Base-by-base conservation (phyloP, 2,888 invertebrate genomes). In the Noctua janthina region DNA sequence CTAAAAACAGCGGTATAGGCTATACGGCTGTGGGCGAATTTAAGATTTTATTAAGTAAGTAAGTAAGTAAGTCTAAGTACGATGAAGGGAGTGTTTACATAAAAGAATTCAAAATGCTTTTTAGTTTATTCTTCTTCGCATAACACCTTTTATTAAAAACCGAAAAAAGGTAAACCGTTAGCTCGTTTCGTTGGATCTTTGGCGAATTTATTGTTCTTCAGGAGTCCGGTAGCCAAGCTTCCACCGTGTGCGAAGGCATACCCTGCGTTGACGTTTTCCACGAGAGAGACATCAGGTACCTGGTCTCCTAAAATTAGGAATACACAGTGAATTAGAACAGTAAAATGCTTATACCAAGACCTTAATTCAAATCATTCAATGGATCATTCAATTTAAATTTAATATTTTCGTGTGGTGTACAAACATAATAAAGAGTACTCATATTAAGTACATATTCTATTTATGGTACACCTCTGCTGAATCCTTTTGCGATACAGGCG, bases 181-280 rank as follows among this genome's bases (percentile, higher is more conserved):
- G 10, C 8, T 46, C 7, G 1, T 46, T 46, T 46, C 46, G 8
- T 46, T 46, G 46, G 10, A 46, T 46, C 46, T 46, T 46, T 11
- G 17, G 29, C 1, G 35, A 76, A 43, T 39, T n/a, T 17, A 11
- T 74, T 71, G 71, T 64, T n/a, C 35, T 83, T 78, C 2, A 29
- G 0, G 17, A 83, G 5, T 13, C 67, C 83, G 0, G 46, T 72
- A 1, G 74, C 74, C 35, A 51, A 0, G 66, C 78, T 64, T 39
- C 59, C 54, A 6, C 2, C 1, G 17, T 1, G 0, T 4, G 78
- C 83, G 35, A 64, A n/a, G 15, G 78, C 74, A 0, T n/a, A 49
- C 56, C 83, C 83, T 51, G 56, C n/a, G 49, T 83, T 74, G 11
- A 83, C 71, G 8, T 83, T 83, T 0, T 83, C 74, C 1, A 83